Evolutionary conservation across 2,888 invertebrate genomes (phyloP), one percentile per base, ranked within the genome.

Genomic region (Drosophila suboccidentalis): DNA sequence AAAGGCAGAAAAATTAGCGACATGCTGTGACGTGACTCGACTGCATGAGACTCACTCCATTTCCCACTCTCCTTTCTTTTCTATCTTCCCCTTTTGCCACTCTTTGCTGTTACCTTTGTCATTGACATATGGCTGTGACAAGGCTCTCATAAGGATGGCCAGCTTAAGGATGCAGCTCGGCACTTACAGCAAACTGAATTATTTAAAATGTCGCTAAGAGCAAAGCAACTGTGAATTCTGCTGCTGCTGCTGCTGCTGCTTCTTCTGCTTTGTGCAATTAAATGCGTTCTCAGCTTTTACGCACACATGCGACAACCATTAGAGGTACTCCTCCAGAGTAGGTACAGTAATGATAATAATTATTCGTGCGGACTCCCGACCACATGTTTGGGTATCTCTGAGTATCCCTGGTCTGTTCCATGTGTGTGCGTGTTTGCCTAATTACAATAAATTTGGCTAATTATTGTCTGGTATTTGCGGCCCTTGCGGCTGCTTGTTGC

Each of bases 391-490:
- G 49, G 38, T 43, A 60, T 51, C 19, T 19, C 19, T 19, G 26
- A 26, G 29, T 29, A 29, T 8, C 43, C 17, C 34, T 38, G 47
- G 11, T 39, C n/a, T 44, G 51, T 54, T 32, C 39, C 63, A 61
- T 89, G 87, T 81, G 78, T 90, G 63, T 89, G 87, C 84, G 82
- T 90, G 90, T 78, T 71, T 65, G 61, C 57, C 87, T 87, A 90
- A 87, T 87, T 87, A 90, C 87, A 87, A 87, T 90, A 90, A 87
- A 87, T 87, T 87, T 90, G 75, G 90, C 88, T 90, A 87, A 87
- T 87, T 87, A 87, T 90, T 87, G 87, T 82, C 88, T 89, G 80
- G 75, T 82, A 81, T 63, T 80, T 69, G 71, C 59, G 50, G 47
- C 53, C 57, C 55, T 68, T 46, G 57, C 15, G 36, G 41, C 57